Conservation (phyloP, 2,113 vertebrate genomes). For the Sarotherodon lohbergeri region DNA sequence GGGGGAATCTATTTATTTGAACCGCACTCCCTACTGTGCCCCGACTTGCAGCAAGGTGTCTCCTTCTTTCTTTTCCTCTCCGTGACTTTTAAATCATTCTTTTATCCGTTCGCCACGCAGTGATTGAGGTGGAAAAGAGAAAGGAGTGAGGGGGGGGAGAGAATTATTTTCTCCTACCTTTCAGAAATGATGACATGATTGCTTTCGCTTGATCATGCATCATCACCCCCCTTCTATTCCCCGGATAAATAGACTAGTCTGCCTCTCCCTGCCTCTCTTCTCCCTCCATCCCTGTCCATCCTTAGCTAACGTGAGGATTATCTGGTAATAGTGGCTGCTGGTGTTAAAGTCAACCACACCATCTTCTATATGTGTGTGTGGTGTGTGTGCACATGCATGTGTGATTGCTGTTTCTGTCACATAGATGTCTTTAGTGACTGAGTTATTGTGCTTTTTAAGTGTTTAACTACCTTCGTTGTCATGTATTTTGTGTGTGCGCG, state of each 20-base stretch:
- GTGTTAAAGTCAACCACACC: conserved; percentile 47
- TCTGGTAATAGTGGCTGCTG: conserved; percentile 59
- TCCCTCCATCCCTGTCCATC: conserved; percentile 16
- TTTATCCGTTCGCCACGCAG: conserved; percentile 89
- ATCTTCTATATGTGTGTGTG: not conserved
- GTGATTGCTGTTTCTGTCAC: conserved; percentile 1
- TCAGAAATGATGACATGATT: conserved; percentile 99
- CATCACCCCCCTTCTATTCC: conserved; percentile 87
- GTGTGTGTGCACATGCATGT: not conserved
- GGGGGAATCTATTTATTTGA: conserved; percentile 98
- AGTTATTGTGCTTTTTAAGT: conserved; percentile 47
- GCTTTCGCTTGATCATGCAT: conserved; percentile 99
- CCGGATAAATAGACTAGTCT: conserved; percentile 87
- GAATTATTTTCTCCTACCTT: conserved; percentile 99
- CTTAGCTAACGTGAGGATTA: conserved; percentile 52
- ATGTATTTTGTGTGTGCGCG: not conserved
- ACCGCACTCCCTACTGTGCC: conserved; percentile 94
- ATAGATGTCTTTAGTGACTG: conserved; percentile 32
- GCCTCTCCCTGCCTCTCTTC: conserved; percentile 37
- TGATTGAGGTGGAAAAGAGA: conserved; percentile 69
- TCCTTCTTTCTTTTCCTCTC: conserved; percentile 80
- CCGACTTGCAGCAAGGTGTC: conserved; percentile 76
- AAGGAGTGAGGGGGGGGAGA: not conserved
- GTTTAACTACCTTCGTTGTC: conserved; percentile 45
- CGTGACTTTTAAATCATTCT: conserved; percentile 98